Evolutionary conservation across 2,113 vertebrate genomes (phyloP).

Genomic region (Xyliphius kryptos): DNA sequence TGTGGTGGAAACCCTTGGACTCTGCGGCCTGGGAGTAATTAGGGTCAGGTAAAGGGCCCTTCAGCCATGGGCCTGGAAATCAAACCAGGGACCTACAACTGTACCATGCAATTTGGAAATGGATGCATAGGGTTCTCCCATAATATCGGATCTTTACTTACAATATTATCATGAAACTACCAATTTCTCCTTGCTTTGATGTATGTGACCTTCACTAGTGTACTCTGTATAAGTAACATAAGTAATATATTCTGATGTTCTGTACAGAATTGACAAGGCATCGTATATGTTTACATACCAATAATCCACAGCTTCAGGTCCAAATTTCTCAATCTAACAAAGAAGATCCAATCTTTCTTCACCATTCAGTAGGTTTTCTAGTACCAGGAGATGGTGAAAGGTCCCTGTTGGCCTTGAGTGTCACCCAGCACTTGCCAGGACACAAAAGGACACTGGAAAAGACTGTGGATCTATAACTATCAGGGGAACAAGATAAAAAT

Average conservation of each 20-base stretch:
- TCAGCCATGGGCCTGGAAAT: too few relatives aligned
- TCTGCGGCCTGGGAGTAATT: too few relatives aligned
- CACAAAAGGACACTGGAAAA: conserved; percentile 66
- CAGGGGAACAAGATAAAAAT: conserved; percentile 73
- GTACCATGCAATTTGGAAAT: too few relatives aligned
- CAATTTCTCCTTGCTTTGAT: too few relatives aligned
- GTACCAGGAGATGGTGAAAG: conserved; percentile 25
- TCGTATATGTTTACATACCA: too few relatives aligned
- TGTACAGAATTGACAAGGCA: too few relatives aligned
- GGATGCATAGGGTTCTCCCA: too few relatives aligned
- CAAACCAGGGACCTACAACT: too few relatives aligned
- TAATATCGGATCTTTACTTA: too few relatives aligned
- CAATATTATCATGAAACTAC: too few relatives aligned
- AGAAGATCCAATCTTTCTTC: conserved; percentile 22
- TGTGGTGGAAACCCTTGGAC: too few relatives aligned
- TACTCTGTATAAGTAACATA: conserved; percentile 17
- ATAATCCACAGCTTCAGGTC: conserved; percentile 13
- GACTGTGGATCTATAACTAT: conserved; percentile 59
- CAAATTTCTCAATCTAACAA: conserved; percentile 23
- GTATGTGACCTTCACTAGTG: not conserved
- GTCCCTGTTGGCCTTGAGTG: conserved; percentile 39
- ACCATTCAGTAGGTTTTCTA: conserved; percentile 26
- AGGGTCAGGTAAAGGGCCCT: too few relatives aligned
- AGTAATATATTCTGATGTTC: conserved; percentile 2
- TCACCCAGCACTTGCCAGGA: conserved; percentile 46